These are phyloP conservation scores for Spheniscus mendiculus DNA, from an alignment of 2,113 vertebrate species.

Conservation along the genomic window DNA sequence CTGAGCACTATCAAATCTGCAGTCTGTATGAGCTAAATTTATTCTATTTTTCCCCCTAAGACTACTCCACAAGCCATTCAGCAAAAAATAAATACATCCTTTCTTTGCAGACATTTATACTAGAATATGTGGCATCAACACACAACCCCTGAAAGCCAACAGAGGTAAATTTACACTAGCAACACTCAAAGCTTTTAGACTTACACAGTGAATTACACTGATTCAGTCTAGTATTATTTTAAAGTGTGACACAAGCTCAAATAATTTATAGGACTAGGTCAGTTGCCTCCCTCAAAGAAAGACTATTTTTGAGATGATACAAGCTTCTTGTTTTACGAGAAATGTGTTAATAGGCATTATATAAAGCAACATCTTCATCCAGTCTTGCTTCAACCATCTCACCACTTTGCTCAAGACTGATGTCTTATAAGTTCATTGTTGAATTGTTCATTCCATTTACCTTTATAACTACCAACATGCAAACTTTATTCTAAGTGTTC, in stretches of 20 bases:
- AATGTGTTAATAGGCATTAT: neutral
- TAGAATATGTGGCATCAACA: neutral
- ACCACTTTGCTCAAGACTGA: neutral
- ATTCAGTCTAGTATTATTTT: neutral
- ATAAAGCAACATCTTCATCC: neutral
- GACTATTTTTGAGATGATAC: neutral
- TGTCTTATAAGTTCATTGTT: neutral
- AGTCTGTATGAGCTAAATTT: neutral
- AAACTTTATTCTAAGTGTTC: neutral
- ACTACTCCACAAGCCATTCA: neutral
- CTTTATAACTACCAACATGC: neutral
- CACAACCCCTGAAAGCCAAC: neutral
- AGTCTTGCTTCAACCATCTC: neutral
- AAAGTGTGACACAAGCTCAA: neutral
- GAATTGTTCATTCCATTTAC: neutral
- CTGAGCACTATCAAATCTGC: neutral
- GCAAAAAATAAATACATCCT: neutral
- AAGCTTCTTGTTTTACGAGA: neutral
- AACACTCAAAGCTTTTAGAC: neutral
- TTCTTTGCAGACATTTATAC: neutral
- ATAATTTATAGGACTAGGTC: neutral
- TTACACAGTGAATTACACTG: neutral
- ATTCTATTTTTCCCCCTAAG: too few relatives aligned
- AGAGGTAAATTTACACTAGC: neutral
- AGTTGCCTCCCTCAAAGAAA: neutral